These are phyloP conservation scores for Motacilla alba DNA, from an alignment of 2,113 vertebrate species.

Conservation along the genomic window DNA sequence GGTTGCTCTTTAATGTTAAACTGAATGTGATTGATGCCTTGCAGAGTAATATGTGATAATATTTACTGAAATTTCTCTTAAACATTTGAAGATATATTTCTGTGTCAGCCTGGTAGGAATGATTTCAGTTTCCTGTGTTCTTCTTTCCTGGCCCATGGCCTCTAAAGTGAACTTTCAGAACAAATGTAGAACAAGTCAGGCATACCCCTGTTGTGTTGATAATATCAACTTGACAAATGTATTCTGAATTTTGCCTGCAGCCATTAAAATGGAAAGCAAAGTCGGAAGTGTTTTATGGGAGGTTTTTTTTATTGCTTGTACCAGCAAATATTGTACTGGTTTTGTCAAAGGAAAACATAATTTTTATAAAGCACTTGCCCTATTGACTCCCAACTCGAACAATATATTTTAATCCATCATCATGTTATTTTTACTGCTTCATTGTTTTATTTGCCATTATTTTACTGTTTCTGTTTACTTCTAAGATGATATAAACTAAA, in stretches of 20 bases:
- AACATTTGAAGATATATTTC: not conserved
- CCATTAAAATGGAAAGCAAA: slow-evolving; percentile 53
- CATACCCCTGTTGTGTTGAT: slow-evolving; percentile 46
- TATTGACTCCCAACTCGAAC: slow-evolving; percentile 6
- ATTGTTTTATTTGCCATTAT: slow-evolving; percentile 23
- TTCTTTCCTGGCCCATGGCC: not conserved
- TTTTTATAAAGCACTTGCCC: slow-evolving; percentile 37
- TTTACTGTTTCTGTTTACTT: not conserved
- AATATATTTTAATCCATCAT: slow-evolving; percentile 30
- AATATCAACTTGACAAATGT: slow-evolving; percentile 53
- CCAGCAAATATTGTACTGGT: slow-evolving; percentile 35
- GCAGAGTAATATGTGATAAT: not conserved
- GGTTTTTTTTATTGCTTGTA: slow-evolving; percentile 22
- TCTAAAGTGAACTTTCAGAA: slow-evolving; percentile 34
- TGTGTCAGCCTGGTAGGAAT: not conserved
- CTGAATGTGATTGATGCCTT: slow-evolving; percentile 5
- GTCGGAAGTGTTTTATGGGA: slow-evolving; percentile 35
- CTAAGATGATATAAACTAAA: not conserved
- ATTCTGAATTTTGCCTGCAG: slow-evolving; percentile 54
- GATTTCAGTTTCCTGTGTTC: not conserved
- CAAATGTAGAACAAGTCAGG: slow-evolving; percentile 29
- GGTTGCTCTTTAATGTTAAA: not conserved
- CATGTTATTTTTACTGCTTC: slow-evolving; percentile 16
- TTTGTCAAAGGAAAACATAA: slow-evolving; percentile 46
- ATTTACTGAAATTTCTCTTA: slow-evolving; percentile 21